A percentile compares a stretch with the other conserved stretches of the same genome.
phyloP scores from a whole-genome alignment of 2,113 vertebrate species.

The Oncorhynchus gorbuscha region DNA sequence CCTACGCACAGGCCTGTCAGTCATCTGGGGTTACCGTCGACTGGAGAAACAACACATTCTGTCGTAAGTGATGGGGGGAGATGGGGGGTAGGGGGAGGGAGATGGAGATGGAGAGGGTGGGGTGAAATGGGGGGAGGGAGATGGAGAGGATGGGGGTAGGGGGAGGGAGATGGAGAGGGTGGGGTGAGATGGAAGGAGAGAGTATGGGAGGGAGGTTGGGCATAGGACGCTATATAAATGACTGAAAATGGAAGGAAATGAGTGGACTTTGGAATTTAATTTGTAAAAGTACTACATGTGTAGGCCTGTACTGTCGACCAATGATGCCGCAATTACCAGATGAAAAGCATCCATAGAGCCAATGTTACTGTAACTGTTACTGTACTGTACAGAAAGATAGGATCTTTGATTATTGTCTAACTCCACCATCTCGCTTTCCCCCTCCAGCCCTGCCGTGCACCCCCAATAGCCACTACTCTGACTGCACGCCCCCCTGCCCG shows the following conservation, averaged over 20 bases:
- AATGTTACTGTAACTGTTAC: too few species aligned
- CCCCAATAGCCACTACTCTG: conserved; percentile 74
- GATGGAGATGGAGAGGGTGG: not conserved
- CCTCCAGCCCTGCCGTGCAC: conserved; percentile 76
- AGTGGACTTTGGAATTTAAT: too few species aligned
- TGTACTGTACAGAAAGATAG: too few species aligned
- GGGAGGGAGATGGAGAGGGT: not conserved
- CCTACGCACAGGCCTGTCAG: conserved; percentile 77
- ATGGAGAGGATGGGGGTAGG: not conserved
- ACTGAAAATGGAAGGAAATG: too few species aligned
- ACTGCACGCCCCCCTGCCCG: conserved; percentile 75
- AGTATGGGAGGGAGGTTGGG: too few species aligned
- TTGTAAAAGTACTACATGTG: too few species aligned
- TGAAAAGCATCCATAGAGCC: too few species aligned
- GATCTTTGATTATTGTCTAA: not conserved
- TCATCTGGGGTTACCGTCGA: conserved; percentile 69
- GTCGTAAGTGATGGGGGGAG: conserved; percentile 70
- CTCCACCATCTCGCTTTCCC: not conserved
- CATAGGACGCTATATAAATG: too few species aligned
- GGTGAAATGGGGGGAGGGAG: not conserved
- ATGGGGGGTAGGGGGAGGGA: not conserved
- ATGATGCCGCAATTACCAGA: too few species aligned
- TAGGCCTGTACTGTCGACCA: too few species aligned
- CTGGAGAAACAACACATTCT: conserved; percentile 86
- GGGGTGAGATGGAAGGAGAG: not conserved